phyloP scores from a whole-genome alignment of 2,888 invertebrate species.

The Teinopalpus imperialis region DNA sequence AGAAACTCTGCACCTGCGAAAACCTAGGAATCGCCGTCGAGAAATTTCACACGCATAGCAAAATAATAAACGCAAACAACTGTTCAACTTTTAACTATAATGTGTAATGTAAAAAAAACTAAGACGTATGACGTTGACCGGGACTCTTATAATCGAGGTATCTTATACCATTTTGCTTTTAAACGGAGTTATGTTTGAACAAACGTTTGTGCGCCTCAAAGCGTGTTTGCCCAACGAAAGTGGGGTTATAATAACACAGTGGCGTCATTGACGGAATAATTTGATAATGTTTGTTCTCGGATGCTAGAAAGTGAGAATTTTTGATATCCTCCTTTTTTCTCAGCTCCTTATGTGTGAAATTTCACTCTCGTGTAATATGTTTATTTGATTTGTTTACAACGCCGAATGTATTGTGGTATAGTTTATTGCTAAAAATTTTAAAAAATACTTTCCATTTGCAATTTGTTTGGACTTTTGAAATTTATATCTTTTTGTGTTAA shows the following conservation, averaged over 20 bases:
- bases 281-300: constrained; percentile 50
- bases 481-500: no score
- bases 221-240: constrained; percentile 55
- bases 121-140: background rate
- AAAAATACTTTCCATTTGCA: no score
- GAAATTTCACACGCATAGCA: constrained; percentile 5
- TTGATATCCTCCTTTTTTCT: constrained; percentile 22
- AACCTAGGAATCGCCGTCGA: no score
- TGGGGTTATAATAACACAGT: constrained; percentile 40
- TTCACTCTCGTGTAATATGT: constrained; percentile 23
- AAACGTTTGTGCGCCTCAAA: constrained; percentile 22
- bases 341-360: constrained; percentile 25
- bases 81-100: background rate
- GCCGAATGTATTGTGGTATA: background rate
- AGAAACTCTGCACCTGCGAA: no score
- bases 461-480: no score
- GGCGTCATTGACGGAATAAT: constrained; percentile 45
- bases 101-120: background rate
- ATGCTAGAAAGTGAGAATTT: constrained; percentile 57
- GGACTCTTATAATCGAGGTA: background rate
- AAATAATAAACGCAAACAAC: constrained; percentile 10
- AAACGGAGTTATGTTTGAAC: constrained; percentile 15
- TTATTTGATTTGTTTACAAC: constrained; percentile 12
- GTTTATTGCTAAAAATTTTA: background rate
- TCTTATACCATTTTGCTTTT: constrained; percentile 16